phyloP scores from a whole-genome alignment of 2,797 vertebrate genomes.

The Nannoperca australis region DNA sequence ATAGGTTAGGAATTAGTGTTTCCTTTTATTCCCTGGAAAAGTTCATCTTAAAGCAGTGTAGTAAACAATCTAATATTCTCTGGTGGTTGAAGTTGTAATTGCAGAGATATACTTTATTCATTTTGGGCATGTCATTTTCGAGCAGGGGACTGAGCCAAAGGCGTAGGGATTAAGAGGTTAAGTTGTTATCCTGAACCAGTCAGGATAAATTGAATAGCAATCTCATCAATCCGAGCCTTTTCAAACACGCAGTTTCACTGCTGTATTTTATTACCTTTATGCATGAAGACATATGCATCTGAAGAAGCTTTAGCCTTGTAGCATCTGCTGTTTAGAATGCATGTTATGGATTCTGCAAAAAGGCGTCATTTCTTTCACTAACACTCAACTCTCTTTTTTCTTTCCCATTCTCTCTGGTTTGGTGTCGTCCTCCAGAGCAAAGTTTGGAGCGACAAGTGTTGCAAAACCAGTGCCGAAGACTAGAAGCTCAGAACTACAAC shows the following conservation, averaged over 20 bases:
- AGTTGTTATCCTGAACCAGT: background rate
- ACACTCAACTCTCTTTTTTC: background rate
- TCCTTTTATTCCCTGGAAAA: background rate
- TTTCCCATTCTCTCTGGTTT: background rate
- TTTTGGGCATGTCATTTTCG: too few relatives aligned
- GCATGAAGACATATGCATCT: background rate
- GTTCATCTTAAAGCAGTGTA: background rate
- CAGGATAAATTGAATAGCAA: background rate
- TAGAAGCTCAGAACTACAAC: constrained; percentile 97
- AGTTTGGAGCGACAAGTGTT: constrained; percentile 95
- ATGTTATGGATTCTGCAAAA: constrained; percentile 6
- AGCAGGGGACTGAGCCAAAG: too few relatives aligned
- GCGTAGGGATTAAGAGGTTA: too few relatives aligned
- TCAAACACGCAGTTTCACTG: background rate
- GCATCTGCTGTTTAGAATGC: constrained; percentile 10
- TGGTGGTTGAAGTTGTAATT: background rate
- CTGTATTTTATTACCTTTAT: background rate
- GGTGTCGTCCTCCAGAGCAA: constrained; percentile 87
- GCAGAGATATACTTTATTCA: too few relatives aligned
- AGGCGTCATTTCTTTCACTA: background rate
- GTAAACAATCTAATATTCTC: background rate
- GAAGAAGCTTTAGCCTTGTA: background rate
- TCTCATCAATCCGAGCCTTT: background rate
- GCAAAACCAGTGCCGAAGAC: constrained; percentile 93
- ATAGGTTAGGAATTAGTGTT: background rate